These are phyloP conservation scores for Nyctibius grandis DNA, from an alignment of 2,797 vertebrate genomes.

Conservation along the genomic window DNA sequence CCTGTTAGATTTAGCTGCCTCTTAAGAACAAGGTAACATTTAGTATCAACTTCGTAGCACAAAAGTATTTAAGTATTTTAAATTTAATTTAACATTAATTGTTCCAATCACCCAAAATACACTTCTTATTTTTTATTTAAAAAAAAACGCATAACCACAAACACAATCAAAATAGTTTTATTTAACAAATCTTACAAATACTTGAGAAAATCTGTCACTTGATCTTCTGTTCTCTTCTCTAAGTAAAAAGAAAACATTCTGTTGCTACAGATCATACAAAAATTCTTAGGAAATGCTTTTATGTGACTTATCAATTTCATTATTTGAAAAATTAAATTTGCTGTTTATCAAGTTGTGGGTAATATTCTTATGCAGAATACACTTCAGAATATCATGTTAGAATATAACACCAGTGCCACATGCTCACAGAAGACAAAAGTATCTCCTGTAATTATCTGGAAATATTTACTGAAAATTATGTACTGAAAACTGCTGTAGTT, in stretches of 20 bases:
- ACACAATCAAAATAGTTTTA: not conserved
- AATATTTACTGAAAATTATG: not conserved
- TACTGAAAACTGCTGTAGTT: not conserved
- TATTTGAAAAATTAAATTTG: not conserved
- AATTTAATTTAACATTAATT: not conserved
- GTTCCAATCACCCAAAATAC: not conserved
- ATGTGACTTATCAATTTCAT: not conserved
- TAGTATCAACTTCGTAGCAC: not conserved
- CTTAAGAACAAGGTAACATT: not conserved
- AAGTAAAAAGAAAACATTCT: not conserved
- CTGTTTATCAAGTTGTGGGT: not conserved
- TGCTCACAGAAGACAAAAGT: not conserved
- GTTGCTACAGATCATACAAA: not conserved
- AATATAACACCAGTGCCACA: not conserved
- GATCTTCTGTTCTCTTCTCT: not conserved
- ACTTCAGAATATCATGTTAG: not conserved
- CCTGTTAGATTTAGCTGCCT: not conserved
- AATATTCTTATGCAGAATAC: not conserved
- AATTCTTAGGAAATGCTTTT: not conserved
- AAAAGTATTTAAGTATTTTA: not conserved
- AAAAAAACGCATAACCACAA: not conserved
- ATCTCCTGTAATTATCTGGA: not conserved
- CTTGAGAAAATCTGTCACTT: not conserved
- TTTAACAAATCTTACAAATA: not conserved
- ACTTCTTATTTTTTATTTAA: not conserved